Evolutionary conservation across 1,140 invertebrate genomes (phyloP).

Genomic region (Orius laevigatus): DNA sequence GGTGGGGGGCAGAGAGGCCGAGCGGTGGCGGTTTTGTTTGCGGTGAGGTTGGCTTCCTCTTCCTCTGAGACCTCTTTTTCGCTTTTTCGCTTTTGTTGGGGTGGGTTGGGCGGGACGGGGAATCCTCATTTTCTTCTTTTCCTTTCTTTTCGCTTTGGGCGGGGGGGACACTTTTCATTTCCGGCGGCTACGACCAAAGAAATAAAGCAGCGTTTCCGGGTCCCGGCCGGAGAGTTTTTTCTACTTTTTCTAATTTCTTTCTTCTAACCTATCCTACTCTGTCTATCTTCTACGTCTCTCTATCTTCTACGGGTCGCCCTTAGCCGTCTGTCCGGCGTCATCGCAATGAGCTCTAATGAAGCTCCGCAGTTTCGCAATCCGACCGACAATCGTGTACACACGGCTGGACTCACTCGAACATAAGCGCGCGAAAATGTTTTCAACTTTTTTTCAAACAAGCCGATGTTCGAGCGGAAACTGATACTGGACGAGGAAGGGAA

Average conservation of each 20-base stretch:
- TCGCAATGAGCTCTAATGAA: slow-evolving; percentile 38
- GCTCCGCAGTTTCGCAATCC: slow-evolving; percentile 36
- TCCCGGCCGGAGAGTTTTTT: slow-evolving; percentile 22
- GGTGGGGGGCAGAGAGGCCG: no score
- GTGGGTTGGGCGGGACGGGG: no score
- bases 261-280: no score
- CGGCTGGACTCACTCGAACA: slow-evolving; percentile 34
- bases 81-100: no score
- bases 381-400: no score
- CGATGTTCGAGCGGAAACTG: no score
- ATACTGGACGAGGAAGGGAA: no score
- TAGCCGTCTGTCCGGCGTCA: slow-evolving; percentile 34
- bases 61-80: slow-evolving; percentile 30
- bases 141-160: slow-evolving; percentile 34
- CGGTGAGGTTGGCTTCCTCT: slow-evolving; percentile 35
- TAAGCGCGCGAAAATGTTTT: slow-evolving; percentile 28
- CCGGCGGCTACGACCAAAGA: slow-evolving; percentile 12
- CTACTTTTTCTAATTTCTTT: no score
- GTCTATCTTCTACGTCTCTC: no score
- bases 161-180: slow-evolving; percentile 24
- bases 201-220: slow-evolving; percentile 17
- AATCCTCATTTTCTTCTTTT: no score
- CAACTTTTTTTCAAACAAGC: slow-evolving; percentile 24
- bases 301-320: no score
- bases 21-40: slow-evolving; percentile 28